phyloP scores from a whole-genome alignment of 2,888 invertebrate species.

The Lucinisca nassula region DNA sequence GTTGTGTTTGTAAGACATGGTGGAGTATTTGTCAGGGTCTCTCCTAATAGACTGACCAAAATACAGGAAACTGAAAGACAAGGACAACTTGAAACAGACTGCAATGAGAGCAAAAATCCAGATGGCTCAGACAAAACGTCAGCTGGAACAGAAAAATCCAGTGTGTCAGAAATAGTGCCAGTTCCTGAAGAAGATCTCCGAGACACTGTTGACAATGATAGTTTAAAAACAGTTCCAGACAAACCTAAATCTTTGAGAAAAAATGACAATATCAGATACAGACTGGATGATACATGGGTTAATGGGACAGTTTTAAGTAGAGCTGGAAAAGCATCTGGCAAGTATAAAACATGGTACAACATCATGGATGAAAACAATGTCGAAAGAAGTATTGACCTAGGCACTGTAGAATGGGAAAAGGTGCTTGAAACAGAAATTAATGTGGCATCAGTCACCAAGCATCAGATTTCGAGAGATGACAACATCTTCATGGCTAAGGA shows the following conservation, averaged over 20 bases:
- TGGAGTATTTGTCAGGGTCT: constrained; percentile 14
- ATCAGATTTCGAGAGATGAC: neutral
- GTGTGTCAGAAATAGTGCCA: neutral
- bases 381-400: constrained; percentile 25
- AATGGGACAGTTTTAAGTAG: constrained; percentile 21
- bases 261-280: neutral
- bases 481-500: constrained; percentile 29
- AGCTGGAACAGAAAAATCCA: neutral
- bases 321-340: constrained; percentile 36
- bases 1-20: constrained; percentile 26
- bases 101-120: neutral
- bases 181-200: neutral
- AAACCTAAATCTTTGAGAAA: neutral
- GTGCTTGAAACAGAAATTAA: neutral
- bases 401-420: neutral
- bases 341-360: constrained; percentile 41
- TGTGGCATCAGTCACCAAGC: neutral
- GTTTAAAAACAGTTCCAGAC: neutral
- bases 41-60: neutral
- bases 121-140: neutral
- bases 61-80: neutral
- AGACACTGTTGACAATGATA: neutral
- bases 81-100: neutral
- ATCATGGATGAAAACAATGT: constrained; percentile 11
- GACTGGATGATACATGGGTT: neutral